Conservation (phyloP, 2,888 invertebrate genomes). For the Biston betularia region DNA sequence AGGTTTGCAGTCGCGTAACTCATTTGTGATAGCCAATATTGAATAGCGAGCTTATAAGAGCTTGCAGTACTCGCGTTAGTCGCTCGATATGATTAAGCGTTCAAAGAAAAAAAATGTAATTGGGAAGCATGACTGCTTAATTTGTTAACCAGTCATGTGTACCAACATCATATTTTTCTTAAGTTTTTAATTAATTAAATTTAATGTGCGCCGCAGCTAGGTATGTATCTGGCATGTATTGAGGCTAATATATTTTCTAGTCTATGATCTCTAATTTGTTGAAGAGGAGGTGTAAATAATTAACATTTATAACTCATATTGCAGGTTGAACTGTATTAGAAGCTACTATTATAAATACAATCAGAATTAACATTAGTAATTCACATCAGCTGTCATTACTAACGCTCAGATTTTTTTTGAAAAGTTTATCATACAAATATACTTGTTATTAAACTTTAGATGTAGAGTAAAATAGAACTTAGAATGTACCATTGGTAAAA, state of each 20-base stretch:
- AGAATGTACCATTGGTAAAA: constrained; percentile 13
- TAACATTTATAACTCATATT: constrained; percentile 40
- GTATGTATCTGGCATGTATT: constrained; percentile 39
- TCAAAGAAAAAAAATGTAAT: too few species aligned
- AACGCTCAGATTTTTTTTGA: constrained; percentile 58
- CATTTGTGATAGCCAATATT: too few species aligned
- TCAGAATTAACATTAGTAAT: constrained; percentile 40
- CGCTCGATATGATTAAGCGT: too few species aligned
- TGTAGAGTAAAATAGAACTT: constrained; percentile 19
- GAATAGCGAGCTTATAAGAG: too few species aligned
- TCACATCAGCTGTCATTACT: constrained; percentile 64
- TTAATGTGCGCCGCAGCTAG: constrained; percentile 1
- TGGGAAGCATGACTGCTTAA: too few species aligned
- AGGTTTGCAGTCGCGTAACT: too few species aligned
- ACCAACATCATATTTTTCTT: too few species aligned
- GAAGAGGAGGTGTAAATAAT: constrained; percentile 7
- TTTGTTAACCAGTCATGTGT: too few species aligned
- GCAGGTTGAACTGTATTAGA: constrained; percentile 51
- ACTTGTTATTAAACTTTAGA: constrained; percentile 17
- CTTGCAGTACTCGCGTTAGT: too few species aligned
- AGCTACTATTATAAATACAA: constrained; percentile 46
- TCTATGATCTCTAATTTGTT: constrained; percentile 61
- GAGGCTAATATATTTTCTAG: constrained; percentile 67
- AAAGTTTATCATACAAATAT: constrained; percentile 36
- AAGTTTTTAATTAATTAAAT: too few species aligned